Percentiles rank a stretch among this genome's conserved stretches.
Conservation (phyloP, 2,113 vertebrate genomes). For the Tragulus kanchil region DNA sequence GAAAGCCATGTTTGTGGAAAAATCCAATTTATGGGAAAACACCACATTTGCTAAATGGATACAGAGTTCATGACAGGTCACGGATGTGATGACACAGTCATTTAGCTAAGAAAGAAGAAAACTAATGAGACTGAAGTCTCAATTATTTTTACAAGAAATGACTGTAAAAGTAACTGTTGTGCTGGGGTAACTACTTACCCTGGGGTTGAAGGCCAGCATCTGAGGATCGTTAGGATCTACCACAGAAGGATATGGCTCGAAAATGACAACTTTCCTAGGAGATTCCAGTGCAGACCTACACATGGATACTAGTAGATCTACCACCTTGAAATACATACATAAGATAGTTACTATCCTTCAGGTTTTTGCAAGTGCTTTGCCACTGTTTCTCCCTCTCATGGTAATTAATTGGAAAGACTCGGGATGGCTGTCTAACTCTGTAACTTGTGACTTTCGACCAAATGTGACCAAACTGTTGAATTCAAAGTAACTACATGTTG, state of each 20-base stretch:
- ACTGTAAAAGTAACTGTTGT: background rate
- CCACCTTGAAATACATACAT: constrained; percentile 88
- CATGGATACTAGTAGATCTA: constrained; percentile 95
- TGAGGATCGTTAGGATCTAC: constrained; percentile 95
- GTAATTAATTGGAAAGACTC: background rate
- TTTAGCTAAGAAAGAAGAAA: background rate
- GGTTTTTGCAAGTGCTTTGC: background rate
- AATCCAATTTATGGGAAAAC: background rate
- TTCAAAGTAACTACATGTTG: background rate
- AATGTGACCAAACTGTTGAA: background rate
- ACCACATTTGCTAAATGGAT: background rate
- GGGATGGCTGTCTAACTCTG: background rate
- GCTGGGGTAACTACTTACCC: constrained; percentile 85
- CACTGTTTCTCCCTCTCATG: background rate
- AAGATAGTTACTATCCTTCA: background rate
- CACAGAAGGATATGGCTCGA: constrained; percentile 97
- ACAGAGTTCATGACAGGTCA: background rate
- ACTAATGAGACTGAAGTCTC: background rate
- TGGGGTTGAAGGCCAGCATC: constrained; percentile 95
- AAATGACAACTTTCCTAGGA: constrained; percentile 95
- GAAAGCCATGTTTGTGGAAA: background rate
- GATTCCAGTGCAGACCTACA: constrained; percentile 95
- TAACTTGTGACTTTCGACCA: background rate
- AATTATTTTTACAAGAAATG: fast-evolving
- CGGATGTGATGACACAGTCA: background rate